Percentiles rank a stretch among this genome's conserved stretches.
These are phyloP conservation scores for Peromyscus eremicus DNA, from an alignment of 2,797 vertebrate species.

Conservation along the genomic window DNA sequence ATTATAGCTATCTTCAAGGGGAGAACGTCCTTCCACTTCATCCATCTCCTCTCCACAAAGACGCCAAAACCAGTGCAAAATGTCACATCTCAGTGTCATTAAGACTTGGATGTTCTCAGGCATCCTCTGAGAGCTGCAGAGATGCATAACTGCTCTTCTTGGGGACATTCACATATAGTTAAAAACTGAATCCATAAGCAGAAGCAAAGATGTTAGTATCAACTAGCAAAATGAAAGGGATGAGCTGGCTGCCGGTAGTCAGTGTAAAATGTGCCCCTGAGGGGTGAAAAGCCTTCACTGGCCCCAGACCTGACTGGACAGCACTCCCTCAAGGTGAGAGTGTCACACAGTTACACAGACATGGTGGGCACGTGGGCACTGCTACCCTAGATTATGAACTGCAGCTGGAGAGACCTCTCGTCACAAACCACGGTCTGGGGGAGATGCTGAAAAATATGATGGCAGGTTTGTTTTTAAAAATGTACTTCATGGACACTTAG, in stretches of 20 bases:
- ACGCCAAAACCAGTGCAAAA: not conserved
- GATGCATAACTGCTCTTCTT: fast-evolving
- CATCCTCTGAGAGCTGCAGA: fast-evolving
- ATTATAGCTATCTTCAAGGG: not conserved
- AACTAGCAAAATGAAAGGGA: not conserved
- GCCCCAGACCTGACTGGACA: fast-evolving
- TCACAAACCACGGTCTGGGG: not conserved
- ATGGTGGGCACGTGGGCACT: not conserved
- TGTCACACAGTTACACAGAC: not conserved
- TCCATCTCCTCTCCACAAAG: not conserved
- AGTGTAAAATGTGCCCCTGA: not conserved
- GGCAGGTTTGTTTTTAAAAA: not conserved
- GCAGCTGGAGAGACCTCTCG: not conserved
- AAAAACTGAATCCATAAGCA: not conserved
- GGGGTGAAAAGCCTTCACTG: not conserved
- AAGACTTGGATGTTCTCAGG: not conserved
- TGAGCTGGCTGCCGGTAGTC: not conserved
- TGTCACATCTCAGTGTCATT: fast-evolving
- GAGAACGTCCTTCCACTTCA: not conserved
- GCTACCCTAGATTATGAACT: not conserved
- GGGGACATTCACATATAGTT: not conserved
- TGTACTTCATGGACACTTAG: not conserved
- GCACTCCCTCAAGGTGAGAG: not conserved
- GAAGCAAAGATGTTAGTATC: not conserved
- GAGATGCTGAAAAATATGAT: not conserved